phyloP scores from a whole-genome alignment of 1,140 invertebrate genomes.

The Teleopsis dalmanni region DNA sequence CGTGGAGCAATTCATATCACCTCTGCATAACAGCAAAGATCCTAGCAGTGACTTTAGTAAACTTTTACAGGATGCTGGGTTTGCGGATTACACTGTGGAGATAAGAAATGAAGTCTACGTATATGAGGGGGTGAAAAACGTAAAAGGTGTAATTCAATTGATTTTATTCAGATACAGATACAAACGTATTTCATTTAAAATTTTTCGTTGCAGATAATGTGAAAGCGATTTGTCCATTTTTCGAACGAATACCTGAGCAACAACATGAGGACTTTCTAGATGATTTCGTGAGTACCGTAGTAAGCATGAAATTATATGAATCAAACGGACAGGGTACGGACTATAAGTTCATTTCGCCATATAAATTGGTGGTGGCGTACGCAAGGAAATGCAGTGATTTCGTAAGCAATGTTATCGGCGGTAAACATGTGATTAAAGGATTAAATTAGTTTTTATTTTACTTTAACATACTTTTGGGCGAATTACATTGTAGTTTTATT shows the following conservation, averaged over 20 bases:
- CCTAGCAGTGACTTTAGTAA: slow-evolving; percentile 55
- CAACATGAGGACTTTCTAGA: slow-evolving; percentile 57
- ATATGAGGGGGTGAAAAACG: slow-evolving; percentile 52
- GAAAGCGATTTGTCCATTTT: slow-evolving; percentile 67
- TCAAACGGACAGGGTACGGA: slow-evolving; percentile 29
- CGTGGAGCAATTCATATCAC: slow-evolving; percentile 56
- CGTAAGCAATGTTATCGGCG: background rate
- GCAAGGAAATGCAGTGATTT: slow-evolving; percentile 39
- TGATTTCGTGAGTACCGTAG: slow-evolving; percentile 50
- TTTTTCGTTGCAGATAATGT: slow-evolving; percentile 54
- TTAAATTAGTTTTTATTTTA: too few species aligned
- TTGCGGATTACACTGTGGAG: slow-evolving; percentile 57
- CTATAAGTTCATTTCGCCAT: slow-evolving; percentile 43
- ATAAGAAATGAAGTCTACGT: slow-evolving; percentile 55
- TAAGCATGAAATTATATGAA: slow-evolving; percentile 45
- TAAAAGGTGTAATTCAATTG: slow-evolving; percentile 49
- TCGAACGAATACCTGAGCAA: slow-evolving; percentile 55
- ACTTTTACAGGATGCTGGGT: slow-evolving; percentile 58
- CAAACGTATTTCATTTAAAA: background rate
- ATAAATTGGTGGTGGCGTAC: slow-evolving; percentile 51
- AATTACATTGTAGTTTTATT: too few species aligned
- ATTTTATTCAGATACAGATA: background rate
- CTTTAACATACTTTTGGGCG: too few species aligned
- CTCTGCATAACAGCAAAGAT: slow-evolving; percentile 53
- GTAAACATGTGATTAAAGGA: too few species aligned